Conservation (phyloP, 2,113 vertebrate species). For the Orycteropus afer region DNA sequence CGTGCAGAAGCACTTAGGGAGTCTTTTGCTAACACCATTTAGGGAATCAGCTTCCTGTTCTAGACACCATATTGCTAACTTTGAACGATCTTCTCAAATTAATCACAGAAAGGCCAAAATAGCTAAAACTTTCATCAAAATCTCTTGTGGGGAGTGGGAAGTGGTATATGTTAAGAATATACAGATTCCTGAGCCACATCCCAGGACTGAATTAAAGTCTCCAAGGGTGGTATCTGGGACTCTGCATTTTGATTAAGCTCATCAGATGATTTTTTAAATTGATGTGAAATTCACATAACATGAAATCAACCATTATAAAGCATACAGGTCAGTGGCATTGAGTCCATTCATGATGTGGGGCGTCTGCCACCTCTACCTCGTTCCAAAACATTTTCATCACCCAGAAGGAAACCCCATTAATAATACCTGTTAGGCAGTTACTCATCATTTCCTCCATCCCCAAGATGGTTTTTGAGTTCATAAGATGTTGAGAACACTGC, state of each 20-base stretch:
- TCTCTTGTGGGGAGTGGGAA: background rate
- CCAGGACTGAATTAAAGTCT: background rate
- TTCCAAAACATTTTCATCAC: background rate
- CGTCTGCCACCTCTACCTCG: too few relatives aligned
- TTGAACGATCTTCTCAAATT: background rate
- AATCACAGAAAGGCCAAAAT: background rate
- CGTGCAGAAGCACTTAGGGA: background rate
- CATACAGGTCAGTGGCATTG: background rate
- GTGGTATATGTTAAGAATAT: background rate
- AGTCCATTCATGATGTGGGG: too few relatives aligned
- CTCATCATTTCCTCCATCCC: background rate
- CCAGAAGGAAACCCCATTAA: background rate
- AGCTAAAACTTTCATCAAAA: background rate
- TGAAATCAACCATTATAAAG: background rate
- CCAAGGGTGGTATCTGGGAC: background rate
- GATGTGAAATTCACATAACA: background rate
- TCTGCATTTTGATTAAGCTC: background rate
- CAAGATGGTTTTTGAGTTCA: background rate
- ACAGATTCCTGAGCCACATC: background rate
- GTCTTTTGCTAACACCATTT: background rate
- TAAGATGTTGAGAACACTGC: background rate
- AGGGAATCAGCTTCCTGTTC: background rate
- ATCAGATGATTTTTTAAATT: background rate
- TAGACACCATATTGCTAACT: background rate
- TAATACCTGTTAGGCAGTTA: background rate